Evolutionary conservation across 2,113 vertebrate genomes (phyloP).

Genomic region (Tragulus kanchil): DNA sequence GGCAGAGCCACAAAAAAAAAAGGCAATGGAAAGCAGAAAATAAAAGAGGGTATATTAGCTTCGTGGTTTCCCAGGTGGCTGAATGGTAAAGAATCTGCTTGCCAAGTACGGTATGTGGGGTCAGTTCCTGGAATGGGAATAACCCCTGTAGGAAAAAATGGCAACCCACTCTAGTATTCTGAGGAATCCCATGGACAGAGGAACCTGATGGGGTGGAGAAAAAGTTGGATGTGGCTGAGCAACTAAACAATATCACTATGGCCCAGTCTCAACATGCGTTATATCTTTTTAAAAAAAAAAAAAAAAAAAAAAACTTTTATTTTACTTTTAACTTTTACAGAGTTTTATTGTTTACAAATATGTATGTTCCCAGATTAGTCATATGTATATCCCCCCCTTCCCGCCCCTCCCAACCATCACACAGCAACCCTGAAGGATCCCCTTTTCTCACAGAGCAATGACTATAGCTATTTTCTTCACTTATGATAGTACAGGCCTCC

Average conservation of each 20-base stretch:
- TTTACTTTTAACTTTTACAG: too few relatives aligned
- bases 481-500: too few relatives aligned
- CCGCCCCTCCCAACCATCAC: too few relatives aligned
- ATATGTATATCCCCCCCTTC: too few relatives aligned
- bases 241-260: not conserved
- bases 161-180: not conserved
- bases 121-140: not conserved
- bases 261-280: not conserved
- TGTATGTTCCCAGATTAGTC: too few relatives aligned
- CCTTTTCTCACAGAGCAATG: too few relatives aligned
- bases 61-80: not conserved
- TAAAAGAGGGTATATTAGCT: not conserved
- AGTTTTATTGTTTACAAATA: too few relatives aligned
- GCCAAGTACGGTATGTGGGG: not conserved
- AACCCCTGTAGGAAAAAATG: not conserved
- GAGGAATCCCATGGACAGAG: not conserved
- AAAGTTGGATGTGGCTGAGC: not conserved
- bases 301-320: too few relatives aligned
- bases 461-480: too few relatives aligned
- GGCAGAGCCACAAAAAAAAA: too few relatives aligned
- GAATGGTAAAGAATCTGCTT: not conserved
- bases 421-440: too few relatives aligned
- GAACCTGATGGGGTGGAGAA: not conserved
- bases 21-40: not conserved
- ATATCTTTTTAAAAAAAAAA: not conserved